Base-by-base conservation (phyloP, 2,797 vertebrate genomes). In the Numenius phaeopus region DNA sequence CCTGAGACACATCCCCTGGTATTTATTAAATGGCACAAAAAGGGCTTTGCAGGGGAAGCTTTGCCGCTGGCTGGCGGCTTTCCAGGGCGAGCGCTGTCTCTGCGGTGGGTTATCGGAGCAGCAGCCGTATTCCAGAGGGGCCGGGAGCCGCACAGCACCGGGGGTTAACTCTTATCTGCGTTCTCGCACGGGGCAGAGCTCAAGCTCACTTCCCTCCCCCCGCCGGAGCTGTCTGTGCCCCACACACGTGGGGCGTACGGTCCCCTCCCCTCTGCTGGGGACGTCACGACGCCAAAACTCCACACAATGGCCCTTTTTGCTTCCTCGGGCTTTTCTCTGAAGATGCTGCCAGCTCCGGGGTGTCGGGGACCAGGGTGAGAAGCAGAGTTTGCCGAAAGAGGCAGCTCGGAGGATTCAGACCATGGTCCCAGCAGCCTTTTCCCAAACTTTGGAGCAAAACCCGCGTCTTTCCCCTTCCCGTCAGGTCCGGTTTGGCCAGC, bases 401-500 rank as follows among this genome's bases (percentile, higher is more conserved):
- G n/a, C 46, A 6, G 14, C 46, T 22, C 6, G 3, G 11, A 39
- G 59, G 59, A 13, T 34, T 40, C n/a, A 46, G 32, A 4, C 2
- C 0, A 0, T 20, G 37, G 62, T 22, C 50, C 18, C 19, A 44
- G 37, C 19, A 27, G 44, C 37, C 14, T 65, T 26, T 49, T 29
- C 49, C 27, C 0, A 1, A 37, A 49, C 57, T 52, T 27, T 18
- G 37, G 37, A 62, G 50, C 29, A 14, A 44, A 57, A 34, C 34
- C 23, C 3, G 2, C 0, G 1, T 14, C 7, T 26, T 5, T 10
- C 23, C 58, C 40, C 50, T n/a, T 15, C 13, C 40, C 37, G 9
- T 5, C 96, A 99, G 99, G 99, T 99, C 19, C 98, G 99, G 1
- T 99, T 99, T 1, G 99, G 99, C 27, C 99, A 99, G 97, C 99